Evolutionary conservation across 2,888 invertebrate species (phyloP).

Genomic region (Thereva nobilitata): DNA sequence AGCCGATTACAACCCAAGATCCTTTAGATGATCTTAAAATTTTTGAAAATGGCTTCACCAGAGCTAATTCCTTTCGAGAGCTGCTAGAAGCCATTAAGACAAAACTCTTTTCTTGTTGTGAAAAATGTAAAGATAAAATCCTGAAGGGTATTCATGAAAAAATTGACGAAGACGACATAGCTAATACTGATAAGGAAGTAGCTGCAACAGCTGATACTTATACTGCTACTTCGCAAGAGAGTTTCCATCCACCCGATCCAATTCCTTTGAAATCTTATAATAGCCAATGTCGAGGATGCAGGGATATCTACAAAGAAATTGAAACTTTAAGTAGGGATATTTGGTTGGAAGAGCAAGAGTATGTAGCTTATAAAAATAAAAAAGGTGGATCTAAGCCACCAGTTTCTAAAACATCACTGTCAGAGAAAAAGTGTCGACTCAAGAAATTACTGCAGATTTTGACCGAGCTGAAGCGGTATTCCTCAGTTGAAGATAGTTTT

Average conservation of each 20-base stretch:
- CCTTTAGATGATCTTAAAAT: slow-evolving; percentile 19
- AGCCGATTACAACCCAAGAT: not conserved
- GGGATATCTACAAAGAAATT: slow-evolving; percentile 24
- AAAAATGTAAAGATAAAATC: slow-evolving; percentile 32
- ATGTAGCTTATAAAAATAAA: not conserved
- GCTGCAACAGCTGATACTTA: not conserved
- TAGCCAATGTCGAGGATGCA: not conserved
- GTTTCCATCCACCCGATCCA: not conserved
- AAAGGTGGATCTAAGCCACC: no score
- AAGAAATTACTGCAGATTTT: slow-evolving; percentile 23
- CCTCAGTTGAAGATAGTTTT: no score
- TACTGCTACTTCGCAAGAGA: not conserved
- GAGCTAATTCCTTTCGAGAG: slow-evolving; percentile 13
- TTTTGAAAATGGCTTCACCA: slow-evolving; percentile 14
- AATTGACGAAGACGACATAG: slow-evolving; percentile 22
- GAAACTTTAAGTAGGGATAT: slow-evolving; percentile 15
- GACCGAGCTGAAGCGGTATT: not conserved
- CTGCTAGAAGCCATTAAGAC: slow-evolving; percentile 21
- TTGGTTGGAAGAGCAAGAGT: slow-evolving; percentile 7
- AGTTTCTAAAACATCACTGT: not conserved
- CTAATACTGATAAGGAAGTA: not conserved
- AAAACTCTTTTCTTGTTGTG: slow-evolving; percentile 26
- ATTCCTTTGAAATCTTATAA: not conserved
- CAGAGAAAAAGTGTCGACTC: slow-evolving; percentile 10
- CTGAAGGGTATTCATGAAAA: slow-evolving; percentile 23